Percentiles rank a stretch among this genome's conserved stretches.
Evolutionary conservation across 1,140 invertebrate genomes (phyloP).

Genomic region (Cyphomyrmex costatus): DNA sequence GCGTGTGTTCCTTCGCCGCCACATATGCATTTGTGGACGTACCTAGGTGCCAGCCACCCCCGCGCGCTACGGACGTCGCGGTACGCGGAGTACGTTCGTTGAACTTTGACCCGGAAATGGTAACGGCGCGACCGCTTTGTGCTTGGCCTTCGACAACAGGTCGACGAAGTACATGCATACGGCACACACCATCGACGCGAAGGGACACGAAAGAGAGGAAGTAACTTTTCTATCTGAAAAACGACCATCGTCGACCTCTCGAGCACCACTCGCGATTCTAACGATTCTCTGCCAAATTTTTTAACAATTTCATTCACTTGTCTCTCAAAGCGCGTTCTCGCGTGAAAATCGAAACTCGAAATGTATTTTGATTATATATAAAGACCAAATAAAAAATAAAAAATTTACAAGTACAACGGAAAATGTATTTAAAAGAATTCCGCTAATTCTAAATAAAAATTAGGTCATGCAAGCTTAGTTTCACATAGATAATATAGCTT

Average conservation of each 20-base stretch:
- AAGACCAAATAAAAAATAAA: neutral
- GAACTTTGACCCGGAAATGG: constrained; percentile 74
- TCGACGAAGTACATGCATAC: constrained; percentile 48
- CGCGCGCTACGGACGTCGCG: constrained; percentile 19
- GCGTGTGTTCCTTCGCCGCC: neutral
- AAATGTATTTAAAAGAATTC: no score
- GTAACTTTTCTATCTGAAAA: constrained; percentile 27
- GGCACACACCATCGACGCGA: constrained; percentile 17
- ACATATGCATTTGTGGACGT: neutral
- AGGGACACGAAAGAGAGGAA: constrained; percentile 43
- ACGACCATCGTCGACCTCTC: neutral
- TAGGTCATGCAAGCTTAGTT: no score
- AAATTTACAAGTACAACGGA: no score
- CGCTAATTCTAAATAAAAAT: no score
- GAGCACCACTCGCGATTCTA: neutral
- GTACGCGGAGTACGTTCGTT: constrained; percentile 62
- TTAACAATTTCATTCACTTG: neutral
- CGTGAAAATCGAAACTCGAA: neutral
- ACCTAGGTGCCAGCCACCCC: neutral
- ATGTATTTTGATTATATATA: neutral
- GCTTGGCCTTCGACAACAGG: constrained; percentile 75
- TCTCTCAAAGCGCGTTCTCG: neutral
- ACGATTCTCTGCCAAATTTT: neutral
- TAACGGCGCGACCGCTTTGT: constrained; percentile 64
- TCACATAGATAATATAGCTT: no score